Percentiles rank a stretch among this genome's conserved stretches.
phyloP scores from a whole-genome alignment of 2,113 vertebrate genomes.

The Eira barbara region DNA sequence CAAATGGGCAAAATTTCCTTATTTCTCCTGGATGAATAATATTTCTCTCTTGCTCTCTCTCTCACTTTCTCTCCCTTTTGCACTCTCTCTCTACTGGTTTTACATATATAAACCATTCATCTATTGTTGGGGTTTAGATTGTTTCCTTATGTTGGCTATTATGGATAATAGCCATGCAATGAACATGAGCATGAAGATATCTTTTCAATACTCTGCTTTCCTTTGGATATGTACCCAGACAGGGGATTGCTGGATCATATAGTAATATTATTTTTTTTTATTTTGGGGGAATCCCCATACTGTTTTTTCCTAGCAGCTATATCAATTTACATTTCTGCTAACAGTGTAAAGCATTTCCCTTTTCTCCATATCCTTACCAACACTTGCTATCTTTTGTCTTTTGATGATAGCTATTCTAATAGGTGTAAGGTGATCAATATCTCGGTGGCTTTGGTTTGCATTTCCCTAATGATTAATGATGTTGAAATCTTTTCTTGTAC shows the following conservation, averaged over 20 bases:
- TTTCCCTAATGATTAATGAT: not conserved
- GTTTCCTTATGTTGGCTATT: not conserved
- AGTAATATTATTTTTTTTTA: not conserved
- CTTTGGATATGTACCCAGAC: not conserved
- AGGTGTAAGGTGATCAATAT: not conserved
- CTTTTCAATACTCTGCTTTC: not conserved
- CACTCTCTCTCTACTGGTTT: not conserved
- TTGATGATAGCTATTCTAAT: not conserved
- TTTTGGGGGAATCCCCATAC: not conserved
- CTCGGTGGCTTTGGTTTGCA: not conserved
- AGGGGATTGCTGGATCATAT: not conserved
- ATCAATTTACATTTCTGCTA: not conserved
- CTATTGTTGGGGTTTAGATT: not conserved
- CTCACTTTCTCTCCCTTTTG: not conserved
- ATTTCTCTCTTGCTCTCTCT: not conserved
- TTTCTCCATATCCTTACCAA: not conserved
- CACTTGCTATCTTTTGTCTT: not conserved
- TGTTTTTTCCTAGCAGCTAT: not conserved
- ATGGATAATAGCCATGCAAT: not conserved
- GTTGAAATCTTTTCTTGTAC: not conserved
- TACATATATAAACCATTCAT: not conserved
- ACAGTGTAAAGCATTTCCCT: not conserved
- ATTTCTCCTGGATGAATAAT: not conserved
- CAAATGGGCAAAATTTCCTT: not conserved
- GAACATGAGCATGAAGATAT: not conserved